Conservation (phyloP, 2,797 vertebrate species). For the Cacajao melanocephalus region DNA sequence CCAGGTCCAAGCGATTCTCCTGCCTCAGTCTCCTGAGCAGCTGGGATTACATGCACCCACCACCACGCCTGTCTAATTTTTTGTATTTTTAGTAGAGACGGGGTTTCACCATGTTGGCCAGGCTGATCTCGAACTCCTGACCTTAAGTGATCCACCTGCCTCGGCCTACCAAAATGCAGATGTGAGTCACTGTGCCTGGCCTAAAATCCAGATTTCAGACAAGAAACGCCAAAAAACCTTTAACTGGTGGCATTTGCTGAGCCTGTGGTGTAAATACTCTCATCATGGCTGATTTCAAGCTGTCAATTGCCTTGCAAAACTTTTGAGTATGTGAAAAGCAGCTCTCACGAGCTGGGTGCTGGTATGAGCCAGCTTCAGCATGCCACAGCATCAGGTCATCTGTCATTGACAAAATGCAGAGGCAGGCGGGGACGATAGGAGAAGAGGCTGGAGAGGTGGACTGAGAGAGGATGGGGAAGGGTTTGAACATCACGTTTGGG, state of each 20-base stretch:
- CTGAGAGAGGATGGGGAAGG: not conserved
- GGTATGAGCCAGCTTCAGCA: not conserved
- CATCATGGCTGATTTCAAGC: too few species aligned
- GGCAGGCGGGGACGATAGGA: fast-evolving
- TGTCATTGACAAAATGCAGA: not conserved
- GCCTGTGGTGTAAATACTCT: not conserved
- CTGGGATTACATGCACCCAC: too few species aligned
- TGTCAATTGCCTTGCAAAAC: not conserved
- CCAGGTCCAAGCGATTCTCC: too few species aligned
- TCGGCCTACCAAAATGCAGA: too few species aligned
- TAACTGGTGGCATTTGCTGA: not conserved
- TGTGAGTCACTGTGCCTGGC: too few species aligned
- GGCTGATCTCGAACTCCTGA: too few species aligned
- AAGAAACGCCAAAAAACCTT: not conserved
- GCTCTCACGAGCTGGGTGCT: not conserved
- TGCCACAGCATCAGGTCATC: not conserved
- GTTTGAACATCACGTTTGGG: not conserved
- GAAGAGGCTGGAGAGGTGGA: not conserved
- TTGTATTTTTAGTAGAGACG: too few species aligned
- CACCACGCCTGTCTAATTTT: too few species aligned
- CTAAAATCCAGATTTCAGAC: not conserved
- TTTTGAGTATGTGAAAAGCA: not conserved
- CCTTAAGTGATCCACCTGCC: too few species aligned
- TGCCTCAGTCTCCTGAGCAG: too few species aligned
- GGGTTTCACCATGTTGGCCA: too few species aligned